Conservation (phyloP, 2,113 vertebrate genomes). For the Anhinga rufa region DNA sequence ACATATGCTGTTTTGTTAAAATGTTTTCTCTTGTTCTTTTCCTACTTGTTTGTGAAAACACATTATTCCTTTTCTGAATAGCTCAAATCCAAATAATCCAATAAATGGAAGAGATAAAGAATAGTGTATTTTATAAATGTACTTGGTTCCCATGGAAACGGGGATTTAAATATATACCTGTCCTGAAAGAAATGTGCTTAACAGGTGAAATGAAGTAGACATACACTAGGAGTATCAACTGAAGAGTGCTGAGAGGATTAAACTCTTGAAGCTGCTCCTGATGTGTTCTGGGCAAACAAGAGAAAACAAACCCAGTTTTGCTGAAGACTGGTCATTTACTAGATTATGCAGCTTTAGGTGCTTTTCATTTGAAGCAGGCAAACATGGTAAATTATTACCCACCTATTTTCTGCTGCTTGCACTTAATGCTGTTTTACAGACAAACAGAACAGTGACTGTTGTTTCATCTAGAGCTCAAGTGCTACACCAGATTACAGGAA, state of each 20-base stretch:
- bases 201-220: neutral
- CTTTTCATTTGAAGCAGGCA: neutral
- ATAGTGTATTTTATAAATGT: neutral
- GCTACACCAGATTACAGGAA: neutral
- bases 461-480: neutral
- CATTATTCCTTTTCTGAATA: neutral
- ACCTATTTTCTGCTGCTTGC: slow-evolving; percentile 31
- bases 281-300: neutral
- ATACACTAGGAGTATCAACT: neutral
- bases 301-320: neutral
- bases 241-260: neutral
- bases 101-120: neutral
- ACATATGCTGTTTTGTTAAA: neutral
- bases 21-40: neutral
- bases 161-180: neutral
- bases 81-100: neutral
- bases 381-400: slow-evolving; percentile 45
- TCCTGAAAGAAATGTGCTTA: neutral
- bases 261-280: neutral
- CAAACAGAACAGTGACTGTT: neutral
- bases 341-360: neutral
- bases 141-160: neutral
- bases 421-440: neutral
- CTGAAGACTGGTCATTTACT: neutral
- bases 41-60: neutral